A percentile compares a stretch with the other conserved stretches of the same genome.
These are phyloP conservation scores for Hyppa rectilinea DNA, from an alignment of 2,888 invertebrate species.

Conservation along the genomic window DNA sequence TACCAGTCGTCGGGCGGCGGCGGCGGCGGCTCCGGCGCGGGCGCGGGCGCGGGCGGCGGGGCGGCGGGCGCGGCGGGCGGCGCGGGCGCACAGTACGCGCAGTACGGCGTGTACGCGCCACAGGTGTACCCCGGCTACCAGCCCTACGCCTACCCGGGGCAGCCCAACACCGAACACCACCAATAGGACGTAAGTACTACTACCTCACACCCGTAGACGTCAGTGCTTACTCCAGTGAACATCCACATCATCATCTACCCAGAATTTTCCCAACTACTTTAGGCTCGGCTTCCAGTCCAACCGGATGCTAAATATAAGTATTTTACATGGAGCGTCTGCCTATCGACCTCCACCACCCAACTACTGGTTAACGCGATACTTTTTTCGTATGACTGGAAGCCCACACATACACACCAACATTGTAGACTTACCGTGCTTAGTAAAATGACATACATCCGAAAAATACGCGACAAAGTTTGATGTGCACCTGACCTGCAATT, in stretches of 20 bases:
- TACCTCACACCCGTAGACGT: neutral
- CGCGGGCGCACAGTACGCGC: slow-evolving; percentile 65
- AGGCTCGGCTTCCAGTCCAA: neutral
- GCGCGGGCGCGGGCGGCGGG: slow-evolving; percentile 17
- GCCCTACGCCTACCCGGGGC: slow-evolving; percentile 79
- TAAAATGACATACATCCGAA: slow-evolving; percentile 16
- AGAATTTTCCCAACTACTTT: neutral
- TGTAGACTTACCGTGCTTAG: slow-evolving; percentile 13
- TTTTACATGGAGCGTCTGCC: neutral
- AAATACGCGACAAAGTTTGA: neutral
- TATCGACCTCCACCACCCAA: neutral
- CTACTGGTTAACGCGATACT: neutral
- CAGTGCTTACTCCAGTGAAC: slow-evolving; percentile 23
- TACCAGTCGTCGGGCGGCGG: slow-evolving; percentile 34
- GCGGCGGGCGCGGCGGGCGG: slow-evolving; percentile 12
- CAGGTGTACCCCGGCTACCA: slow-evolving; percentile 81
- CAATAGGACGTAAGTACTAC: slow-evolving; percentile 78
- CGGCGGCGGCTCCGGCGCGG: slow-evolving; percentile 45
- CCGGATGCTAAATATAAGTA: neutral
- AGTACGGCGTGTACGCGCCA: slow-evolving; percentile 82
- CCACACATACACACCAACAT: neutral
- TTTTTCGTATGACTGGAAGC: neutral
- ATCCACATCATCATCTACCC: neutral
- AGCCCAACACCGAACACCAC: slow-evolving; percentile 76
- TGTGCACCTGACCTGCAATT: neutral